phyloP scores from a whole-genome alignment of 2,888 invertebrate genomes.

The Ommatoiulus sabulosus region DNA sequence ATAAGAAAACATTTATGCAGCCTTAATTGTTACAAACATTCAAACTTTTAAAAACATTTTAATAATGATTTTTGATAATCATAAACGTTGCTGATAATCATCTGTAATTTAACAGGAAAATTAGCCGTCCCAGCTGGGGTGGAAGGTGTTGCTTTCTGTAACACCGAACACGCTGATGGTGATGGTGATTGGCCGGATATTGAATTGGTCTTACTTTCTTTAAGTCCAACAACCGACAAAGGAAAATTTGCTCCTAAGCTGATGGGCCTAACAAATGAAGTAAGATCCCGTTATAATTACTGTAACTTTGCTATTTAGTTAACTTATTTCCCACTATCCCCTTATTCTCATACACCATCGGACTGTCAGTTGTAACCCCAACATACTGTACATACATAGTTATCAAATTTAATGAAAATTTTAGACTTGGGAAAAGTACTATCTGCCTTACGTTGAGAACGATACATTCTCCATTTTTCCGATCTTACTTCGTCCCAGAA shows the following conservation, averaged over 20 bases:
- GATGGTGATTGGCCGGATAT: slow-evolving; percentile 26
- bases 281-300: neutral
- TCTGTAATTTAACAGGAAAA: too few species aligned
- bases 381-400: too few species aligned
- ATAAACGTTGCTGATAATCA: too few species aligned
- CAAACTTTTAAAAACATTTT: too few species aligned
- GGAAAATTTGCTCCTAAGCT: neutral
- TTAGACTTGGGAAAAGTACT: neutral
- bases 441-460: neutral
- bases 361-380: too few species aligned
- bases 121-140: neutral
- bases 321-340: neutral
- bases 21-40: too few species aligned
- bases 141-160: neutral
- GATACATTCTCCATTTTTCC: neutral
- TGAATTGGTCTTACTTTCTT: neutral
- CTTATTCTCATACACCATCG: too few species aligned
- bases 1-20: too few species aligned
- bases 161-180: neutral
- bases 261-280: neutral
- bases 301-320: neutral
- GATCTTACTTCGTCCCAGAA: neutral
- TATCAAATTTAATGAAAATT: too few species aligned
- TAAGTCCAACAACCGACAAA: neutral
- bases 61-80: too few species aligned